Conservation (phyloP, 1,140 invertebrate species). For the Muscidifurax raptorellus region DNA sequence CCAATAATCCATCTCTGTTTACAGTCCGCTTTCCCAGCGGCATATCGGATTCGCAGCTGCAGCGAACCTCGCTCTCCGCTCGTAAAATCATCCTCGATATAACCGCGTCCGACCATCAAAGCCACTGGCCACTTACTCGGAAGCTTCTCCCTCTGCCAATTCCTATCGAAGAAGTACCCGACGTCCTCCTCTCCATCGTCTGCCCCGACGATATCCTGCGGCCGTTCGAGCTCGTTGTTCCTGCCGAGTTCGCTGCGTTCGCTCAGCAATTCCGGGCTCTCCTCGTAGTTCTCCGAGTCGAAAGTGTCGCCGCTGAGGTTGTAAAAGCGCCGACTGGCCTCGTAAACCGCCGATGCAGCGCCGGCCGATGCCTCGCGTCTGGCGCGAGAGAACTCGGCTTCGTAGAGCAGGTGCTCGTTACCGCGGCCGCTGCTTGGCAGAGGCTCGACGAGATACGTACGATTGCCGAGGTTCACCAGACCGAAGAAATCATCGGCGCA, state of each 20-base stretch:
- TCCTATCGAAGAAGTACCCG: constrained; percentile 73
- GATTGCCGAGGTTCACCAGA: constrained; percentile 63
- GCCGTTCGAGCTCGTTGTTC: constrained; percentile 38
- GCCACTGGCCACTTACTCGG: constrained; percentile 58
- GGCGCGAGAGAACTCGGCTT: constrained; percentile 22
- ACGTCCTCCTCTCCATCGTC: constrained; percentile 57
- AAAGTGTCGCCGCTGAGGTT: constrained; percentile 76
- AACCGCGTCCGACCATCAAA: neutral
- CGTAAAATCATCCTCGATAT: constrained; percentile 6
- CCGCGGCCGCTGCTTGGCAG: constrained; percentile 56
- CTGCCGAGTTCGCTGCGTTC: constrained; percentile 50
- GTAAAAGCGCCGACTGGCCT: constrained; percentile 59
- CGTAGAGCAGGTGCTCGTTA: constrained; percentile 58
- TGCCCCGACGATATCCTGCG: constrained; percentile 27
- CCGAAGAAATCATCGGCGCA: constrained; percentile 70
- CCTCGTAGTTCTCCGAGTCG: constrained; percentile 60
- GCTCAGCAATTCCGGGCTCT: constrained; percentile 53
- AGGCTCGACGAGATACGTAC: constrained; percentile 71
- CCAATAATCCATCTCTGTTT: neutral
- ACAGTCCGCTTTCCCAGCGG: neutral
- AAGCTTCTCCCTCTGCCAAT: constrained; percentile 69
- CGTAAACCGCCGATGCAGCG: constrained; percentile 42
- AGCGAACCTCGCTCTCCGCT: neutral
- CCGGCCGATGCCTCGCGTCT: constrained; percentile 43
- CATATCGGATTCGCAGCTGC: too few relatives aligned